These are phyloP conservation scores for Pitta sordida DNA, from an alignment of 2,113 vertebrate species.

Conservation along the genomic window DNA sequence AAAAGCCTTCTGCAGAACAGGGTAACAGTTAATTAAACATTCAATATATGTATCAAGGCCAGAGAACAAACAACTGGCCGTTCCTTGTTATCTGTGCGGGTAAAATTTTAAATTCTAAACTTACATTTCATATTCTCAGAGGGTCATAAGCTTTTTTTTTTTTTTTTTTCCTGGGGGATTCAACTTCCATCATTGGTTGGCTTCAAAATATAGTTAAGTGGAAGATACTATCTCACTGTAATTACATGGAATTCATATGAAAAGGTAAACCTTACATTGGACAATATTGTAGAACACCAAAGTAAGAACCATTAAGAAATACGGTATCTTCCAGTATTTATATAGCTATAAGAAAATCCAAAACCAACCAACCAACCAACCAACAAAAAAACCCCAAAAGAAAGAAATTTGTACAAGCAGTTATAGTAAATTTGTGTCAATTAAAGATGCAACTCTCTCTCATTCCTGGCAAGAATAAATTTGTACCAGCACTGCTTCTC, in stretches of 20 bases:
- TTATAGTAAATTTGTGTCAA: slow-evolving; percentile 59
- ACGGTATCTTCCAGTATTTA: slow-evolving; percentile 62
- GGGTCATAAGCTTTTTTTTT: not conserved
- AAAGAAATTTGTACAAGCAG: slow-evolving; percentile 71
- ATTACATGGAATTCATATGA: slow-evolving; percentile 69
- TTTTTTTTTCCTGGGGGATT: slow-evolving; percentile 27
- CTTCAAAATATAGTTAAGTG: slow-evolving; percentile 73
- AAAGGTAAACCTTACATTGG: slow-evolving; percentile 72
- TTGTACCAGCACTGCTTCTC: slow-evolving; percentile 69
- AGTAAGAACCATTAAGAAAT: slow-evolving; percentile 70
- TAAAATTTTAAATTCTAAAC: slow-evolving; percentile 44
- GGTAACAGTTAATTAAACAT: slow-evolving; percentile 68
- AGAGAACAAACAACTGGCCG: slow-evolving; percentile 52
- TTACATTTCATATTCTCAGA: slow-evolving; percentile 63
- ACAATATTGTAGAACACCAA: slow-evolving; percentile 72
- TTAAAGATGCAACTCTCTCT: slow-evolving; percentile 73
- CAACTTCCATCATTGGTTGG: slow-evolving; percentile 73
- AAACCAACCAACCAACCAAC: not conserved
- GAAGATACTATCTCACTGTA: slow-evolving; percentile 70
- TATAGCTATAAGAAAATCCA: not conserved
- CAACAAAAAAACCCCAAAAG: slow-evolving; percentile 1
- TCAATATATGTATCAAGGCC: slow-evolving; percentile 52
- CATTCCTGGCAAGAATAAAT: slow-evolving; percentile 78
- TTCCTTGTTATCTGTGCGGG: slow-evolving; percentile 44
- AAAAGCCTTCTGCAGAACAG: slow-evolving; percentile 73